Conservation (phyloP, 2,888 invertebrate genomes). For the Hyposoter dolosus region DNA sequence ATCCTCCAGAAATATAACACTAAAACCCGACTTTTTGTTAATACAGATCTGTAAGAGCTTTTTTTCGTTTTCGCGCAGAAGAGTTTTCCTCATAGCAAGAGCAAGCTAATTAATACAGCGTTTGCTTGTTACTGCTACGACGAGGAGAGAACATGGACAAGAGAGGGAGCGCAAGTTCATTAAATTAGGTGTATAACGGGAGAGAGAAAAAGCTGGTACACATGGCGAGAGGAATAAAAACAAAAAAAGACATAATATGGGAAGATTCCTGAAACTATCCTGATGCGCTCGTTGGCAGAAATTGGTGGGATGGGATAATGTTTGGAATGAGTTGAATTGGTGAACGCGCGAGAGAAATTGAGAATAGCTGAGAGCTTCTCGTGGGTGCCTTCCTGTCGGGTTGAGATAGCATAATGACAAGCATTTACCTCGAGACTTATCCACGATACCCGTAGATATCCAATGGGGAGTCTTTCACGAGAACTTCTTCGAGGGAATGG, state of each 20-base stretch:
- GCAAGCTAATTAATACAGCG: slow-evolving; percentile 36
- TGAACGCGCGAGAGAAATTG: slow-evolving; percentile 46
- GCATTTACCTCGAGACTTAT: slow-evolving; percentile 77
- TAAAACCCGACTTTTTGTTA: not conserved
- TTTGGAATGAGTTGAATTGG: not conserved
- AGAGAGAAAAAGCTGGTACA: slow-evolving; percentile 21
- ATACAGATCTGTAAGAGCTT: not conserved
- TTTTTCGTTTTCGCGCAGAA: not conserved
- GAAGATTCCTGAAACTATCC: slow-evolving; percentile 37
- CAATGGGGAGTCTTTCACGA: slow-evolving; percentile 44
- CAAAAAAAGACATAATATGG: slow-evolving; percentile 30
- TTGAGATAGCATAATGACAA: slow-evolving; percentile 79
- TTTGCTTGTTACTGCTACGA: slow-evolving; percentile 10
- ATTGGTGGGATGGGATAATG: slow-evolving; percentile 9
- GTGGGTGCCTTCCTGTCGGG: slow-evolving; percentile 74
- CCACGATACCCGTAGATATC: slow-evolving; percentile 70
- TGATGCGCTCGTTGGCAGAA: slow-evolving; percentile 48
- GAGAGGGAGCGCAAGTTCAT: slow-evolving; percentile 24
- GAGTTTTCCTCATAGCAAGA: not conserved
- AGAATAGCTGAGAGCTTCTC: slow-evolving; percentile 57
- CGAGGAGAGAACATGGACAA: slow-evolving; percentile 2
- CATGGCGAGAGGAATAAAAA: not conserved
- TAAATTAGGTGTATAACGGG: slow-evolving; percentile 38
- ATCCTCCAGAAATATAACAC: not conserved
- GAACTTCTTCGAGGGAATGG: slow-evolving; percentile 3